phyloP scores from a whole-genome alignment of 2,888 invertebrate genomes.

The Palloptera scutellata region DNA sequence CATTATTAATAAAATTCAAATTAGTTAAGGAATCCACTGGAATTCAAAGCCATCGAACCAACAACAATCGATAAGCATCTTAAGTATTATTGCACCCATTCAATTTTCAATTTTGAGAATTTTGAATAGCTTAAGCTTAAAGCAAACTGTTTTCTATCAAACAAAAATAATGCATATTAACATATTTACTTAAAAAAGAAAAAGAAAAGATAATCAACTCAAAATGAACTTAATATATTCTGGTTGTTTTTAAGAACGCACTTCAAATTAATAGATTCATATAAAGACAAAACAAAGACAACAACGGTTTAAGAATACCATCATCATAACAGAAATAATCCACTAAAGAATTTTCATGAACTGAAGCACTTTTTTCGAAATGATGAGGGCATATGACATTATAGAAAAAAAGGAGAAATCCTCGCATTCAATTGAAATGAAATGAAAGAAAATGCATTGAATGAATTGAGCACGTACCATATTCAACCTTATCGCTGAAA shows the following conservation, averaged over 20 bases:
- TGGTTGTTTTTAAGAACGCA: not conserved
- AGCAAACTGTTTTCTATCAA: conserved; percentile 8
- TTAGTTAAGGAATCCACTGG: conserved; percentile 17
- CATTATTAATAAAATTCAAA: conserved; percentile 25
- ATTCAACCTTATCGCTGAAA: no score
- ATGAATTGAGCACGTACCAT: no score
- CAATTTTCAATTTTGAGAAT: not conserved
- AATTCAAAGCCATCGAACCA: conserved; percentile 12
- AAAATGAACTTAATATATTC: not conserved
- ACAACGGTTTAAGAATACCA: no score
- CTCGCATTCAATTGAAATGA: no score
- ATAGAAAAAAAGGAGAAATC: no score
- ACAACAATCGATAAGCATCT: not conserved
- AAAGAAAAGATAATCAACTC: not conserved
- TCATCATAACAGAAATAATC: no score
- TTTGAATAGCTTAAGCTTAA: not conserved
- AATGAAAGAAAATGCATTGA: no score
- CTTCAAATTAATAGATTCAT: conserved; percentile 23
- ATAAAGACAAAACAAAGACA: no score
- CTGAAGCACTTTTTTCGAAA: no score
- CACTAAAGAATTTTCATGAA: no score
- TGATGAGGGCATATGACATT: no score
- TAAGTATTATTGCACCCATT: conserved; percentile 2
- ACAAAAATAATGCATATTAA: not conserved
- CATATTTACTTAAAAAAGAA: not conserved